These are phyloP conservation scores for Boloria selene DNA, from an alignment of 2,888 invertebrate genomes.

Conservation along the genomic window DNA sequence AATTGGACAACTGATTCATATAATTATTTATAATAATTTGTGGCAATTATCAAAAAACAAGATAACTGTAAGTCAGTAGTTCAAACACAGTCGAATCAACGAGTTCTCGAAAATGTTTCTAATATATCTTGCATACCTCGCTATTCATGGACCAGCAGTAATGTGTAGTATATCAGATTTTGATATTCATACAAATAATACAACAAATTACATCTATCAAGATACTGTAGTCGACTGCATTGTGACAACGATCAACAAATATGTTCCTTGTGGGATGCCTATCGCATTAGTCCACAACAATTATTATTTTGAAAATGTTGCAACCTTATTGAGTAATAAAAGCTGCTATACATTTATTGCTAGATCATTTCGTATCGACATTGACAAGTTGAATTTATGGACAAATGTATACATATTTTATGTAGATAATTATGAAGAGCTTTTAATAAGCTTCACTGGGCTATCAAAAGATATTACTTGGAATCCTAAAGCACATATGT, in stretches of 20 bases:
- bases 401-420: conserved; percentile 54
- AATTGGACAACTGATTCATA: neutral
- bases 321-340: conserved; percentile 41
- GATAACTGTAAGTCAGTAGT: neutral
- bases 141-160: neutral
- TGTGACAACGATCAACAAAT: conserved; percentile 13
- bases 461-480: conserved; percentile 50
- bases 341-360: conserved; percentile 49
- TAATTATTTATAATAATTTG: neutral
- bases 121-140: neutral
- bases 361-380: conserved; percentile 43
- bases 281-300: conserved; percentile 22
- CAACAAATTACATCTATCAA: neutral
- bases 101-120: neutral
- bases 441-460: conserved; percentile 45
- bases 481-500: conserved; percentile 57
- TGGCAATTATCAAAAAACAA: neutral
- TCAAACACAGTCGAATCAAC: neutral
- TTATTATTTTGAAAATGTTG: conserved; percentile 32
- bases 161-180: neutral
- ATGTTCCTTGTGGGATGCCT: conserved; percentile 19
- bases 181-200: neutral
- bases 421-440: conserved; percentile 43
- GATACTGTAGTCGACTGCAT: conserved; percentile 17
- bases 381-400: conserved; percentile 44